phyloP scores from a whole-genome alignment of 53 echinoderm and acorn worm genomes.

The Hippasteria phrygiana region DNA sequence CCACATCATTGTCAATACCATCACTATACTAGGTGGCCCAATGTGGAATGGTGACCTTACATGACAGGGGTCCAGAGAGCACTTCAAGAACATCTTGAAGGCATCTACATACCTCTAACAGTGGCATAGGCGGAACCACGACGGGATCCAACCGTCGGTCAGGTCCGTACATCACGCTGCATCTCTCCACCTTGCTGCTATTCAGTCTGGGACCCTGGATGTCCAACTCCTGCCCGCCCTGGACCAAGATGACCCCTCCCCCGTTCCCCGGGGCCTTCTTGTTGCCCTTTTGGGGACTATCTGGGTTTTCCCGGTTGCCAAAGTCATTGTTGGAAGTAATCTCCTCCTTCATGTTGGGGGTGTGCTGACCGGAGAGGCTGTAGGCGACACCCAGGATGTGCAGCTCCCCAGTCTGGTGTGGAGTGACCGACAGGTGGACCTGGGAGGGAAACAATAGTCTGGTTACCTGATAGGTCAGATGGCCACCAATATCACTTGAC shows the following conservation, averaged over 20 bases:
- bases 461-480: too few relatives aligned
- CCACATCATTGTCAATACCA: too few relatives aligned
- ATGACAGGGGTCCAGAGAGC: too few relatives aligned
- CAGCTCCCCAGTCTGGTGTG: slow-evolving; percentile 92
- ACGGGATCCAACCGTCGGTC: slow-evolving; percentile 93
- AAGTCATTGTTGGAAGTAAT: slow-evolving; percentile 61
- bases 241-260: slow-evolving; percentile 71
- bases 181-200: slow-evolving; percentile 76
- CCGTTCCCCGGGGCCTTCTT: slow-evolving; percentile 68
- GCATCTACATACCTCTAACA: slow-evolving; percentile 82
- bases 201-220: slow-evolving; percentile 97
- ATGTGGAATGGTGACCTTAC: too few relatives aligned
- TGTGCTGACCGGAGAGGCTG: slow-evolving; percentile 82
- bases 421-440: slow-evolving; percentile 85
- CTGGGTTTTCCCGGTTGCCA: slow-evolving; percentile 69
- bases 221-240: slow-evolving; percentile 94
- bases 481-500: too few relatives aligned
- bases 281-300: slow-evolving; percentile 63
- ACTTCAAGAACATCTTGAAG: too few relatives aligned
- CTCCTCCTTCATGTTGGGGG: slow-evolving; percentile 43
- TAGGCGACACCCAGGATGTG: slow-evolving; percentile 91
- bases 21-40: too few relatives aligned
- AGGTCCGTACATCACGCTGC: slow-evolving; percentile 89
- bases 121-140: slow-evolving; percentile 91
- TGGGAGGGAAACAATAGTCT: slow-evolving; percentile 3